Base-by-base conservation (phyloP, 2,797 vertebrate genomes). In the Arremon brunneinucha region DNA sequence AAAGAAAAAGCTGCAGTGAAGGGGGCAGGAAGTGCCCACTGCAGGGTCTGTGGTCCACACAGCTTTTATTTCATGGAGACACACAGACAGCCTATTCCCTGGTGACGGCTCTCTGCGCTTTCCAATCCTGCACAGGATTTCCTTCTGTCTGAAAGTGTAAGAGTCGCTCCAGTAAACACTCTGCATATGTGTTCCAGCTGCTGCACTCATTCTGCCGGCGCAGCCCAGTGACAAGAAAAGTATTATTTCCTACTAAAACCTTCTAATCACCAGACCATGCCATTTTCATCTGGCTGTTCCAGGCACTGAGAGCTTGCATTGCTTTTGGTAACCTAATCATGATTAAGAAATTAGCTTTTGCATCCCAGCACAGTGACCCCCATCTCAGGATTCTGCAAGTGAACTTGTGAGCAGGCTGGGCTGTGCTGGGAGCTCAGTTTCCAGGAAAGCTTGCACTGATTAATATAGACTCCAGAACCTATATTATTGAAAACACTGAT, bases 151-250 rank as follows among this genome's bases (percentile, higher is more conserved):
- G 97, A 97, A 97, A 97, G 96, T 96, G 97, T 97, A 97, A 96
- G 97, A 95, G 96, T 97, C 32, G 75, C 83, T 97, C 97, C 96
- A 96, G 96, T 96, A 97, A 97, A 98, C 96, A 96, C 97, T 96
- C 97, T 95, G 97, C 98, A 98, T 97, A 97, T 98, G 98, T 88
- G 96, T 83, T 94, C 97, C 98, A 98, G 97, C 98, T 98, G 98
- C 97, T 97, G 92, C 39, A 8, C 81, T 97, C 95, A 23, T 91
- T 92, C 95, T 96, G 92, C 96, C 96, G 95, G 76, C 1, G 1
- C 96, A 94, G 82, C 74, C 91, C 84, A 64, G 94, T 94, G 97
- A 98, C 98, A 98, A 98, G 97, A 97, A 97, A 97, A 97, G 97
- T 95, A 97, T 98, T 97, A 97, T 98, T 98, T 98, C 96, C 97